Conservation (phyloP, 2,888 invertebrate genomes). For the Ectemnius cavifrons region DNA sequence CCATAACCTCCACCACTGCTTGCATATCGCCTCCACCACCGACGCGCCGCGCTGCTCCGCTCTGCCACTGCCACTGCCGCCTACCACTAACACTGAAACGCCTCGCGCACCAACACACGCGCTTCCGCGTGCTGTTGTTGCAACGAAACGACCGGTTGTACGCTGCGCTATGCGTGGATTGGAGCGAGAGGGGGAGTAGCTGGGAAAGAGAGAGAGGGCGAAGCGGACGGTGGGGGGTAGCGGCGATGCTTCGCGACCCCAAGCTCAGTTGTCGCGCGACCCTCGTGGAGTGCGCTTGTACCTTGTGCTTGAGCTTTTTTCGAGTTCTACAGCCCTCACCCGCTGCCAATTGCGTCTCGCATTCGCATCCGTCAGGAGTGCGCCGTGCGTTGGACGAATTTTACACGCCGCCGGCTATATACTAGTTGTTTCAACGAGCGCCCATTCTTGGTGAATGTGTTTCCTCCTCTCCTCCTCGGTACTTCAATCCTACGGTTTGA, state of each 20-base stretch:
- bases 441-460: too few species aligned
- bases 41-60: conserved; percentile 32
- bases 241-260: conserved; percentile 70
- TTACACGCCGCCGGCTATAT: not conserved
- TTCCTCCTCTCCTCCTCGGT: too few species aligned
- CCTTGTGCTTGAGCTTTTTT: not conserved
- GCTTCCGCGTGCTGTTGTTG: conserved; percentile 24
- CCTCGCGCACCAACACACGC: conserved; percentile 18
- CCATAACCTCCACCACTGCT: conserved; percentile 25
- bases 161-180: conserved; percentile 37
- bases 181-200: conserved; percentile 25
- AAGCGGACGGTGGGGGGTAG: conserved; percentile 65
- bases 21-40: conserved; percentile 18
- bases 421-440: not conserved
- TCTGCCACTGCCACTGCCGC: conserved; percentile 38
- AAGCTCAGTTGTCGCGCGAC: conserved; percentile 77
- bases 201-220: conserved; percentile 23
- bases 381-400: conserved; percentile 8
- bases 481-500: not conserved
- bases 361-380: not conserved
- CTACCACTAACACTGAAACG: conserved; percentile 12
- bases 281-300: conserved; percentile 71
- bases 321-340: conserved; percentile 13
- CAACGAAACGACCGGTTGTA: conserved; percentile 27
- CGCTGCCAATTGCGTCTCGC: not conserved